A percentile compares a stretch with the other conserved stretches of the same genome.
Evolutionary conservation across 2,888 invertebrate species (phyloP).

Genomic region (Altica lythri): DNA sequence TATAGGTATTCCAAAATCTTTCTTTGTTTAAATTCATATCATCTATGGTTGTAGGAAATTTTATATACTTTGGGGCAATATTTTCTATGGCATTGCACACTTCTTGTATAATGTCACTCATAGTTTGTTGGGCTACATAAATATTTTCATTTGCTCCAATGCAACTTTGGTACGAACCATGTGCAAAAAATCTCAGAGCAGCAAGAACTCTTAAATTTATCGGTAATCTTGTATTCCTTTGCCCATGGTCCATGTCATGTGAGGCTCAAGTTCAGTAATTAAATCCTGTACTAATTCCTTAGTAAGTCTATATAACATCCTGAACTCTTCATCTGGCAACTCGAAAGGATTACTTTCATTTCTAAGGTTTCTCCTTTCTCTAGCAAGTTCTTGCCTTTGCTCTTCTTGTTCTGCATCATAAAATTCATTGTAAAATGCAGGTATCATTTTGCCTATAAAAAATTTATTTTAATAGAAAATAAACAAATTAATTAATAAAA

Average conservation of each 20-base stretch:
- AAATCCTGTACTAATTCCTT: constrained; percentile 6
- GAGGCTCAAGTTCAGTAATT: constrained; percentile 5
- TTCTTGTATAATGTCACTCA: background rate
- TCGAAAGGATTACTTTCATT: too few species aligned
- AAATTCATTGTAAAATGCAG: too few species aligned
- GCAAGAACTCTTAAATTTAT: background rate
- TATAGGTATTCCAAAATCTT: too few species aligned
- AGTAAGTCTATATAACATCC: background rate
- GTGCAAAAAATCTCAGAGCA: background rate
- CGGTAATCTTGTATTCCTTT: background rate
- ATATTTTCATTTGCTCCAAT: constrained; percentile 3
- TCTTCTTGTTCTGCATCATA: background rate
- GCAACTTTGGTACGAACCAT: background rate
- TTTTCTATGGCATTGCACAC: background rate
- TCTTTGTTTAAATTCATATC: too few species aligned
- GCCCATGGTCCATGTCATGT: constrained; percentile 3
- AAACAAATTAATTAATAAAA: too few species aligned
- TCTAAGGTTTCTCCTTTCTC: too few species aligned
- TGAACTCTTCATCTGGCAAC: too few species aligned
- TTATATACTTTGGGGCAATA: too few species aligned
- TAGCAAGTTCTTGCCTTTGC: background rate
- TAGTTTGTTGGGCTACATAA: constrained; percentile 5
- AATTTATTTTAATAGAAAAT: too few species aligned
- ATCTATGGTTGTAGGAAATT: too few species aligned
- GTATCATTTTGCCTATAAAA: too few species aligned